Evolutionary conservation across 2,113 vertebrate genomes (phyloP).

Genomic region (Lota lota): DNA sequence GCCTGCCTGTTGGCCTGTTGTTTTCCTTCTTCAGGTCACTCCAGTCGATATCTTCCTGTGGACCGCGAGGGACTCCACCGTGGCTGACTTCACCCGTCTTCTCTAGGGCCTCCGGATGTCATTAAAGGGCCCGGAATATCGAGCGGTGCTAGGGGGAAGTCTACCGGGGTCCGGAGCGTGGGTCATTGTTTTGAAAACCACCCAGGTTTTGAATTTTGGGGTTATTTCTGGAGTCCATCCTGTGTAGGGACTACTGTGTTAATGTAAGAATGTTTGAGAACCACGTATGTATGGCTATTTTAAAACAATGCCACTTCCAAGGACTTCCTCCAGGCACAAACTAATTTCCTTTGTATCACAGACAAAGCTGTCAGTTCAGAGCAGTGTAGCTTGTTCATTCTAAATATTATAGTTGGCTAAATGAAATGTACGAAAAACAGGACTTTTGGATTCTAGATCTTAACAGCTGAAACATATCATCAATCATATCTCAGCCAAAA

Average conservation of each 20-base stretch:
- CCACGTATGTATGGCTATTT: conserved; percentile 42
- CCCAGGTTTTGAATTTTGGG: conserved; percentile 37
- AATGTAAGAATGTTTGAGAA: conserved; percentile 50
- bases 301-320: conserved; percentile 63
- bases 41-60: conserved; percentile 66
- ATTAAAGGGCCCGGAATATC: conserved; percentile 66
- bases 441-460: too few species aligned
- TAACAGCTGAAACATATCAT: not conserved
- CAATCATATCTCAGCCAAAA: conserved; percentile 22
- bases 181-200: conserved; percentile 64
- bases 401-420: not conserved
- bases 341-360: conserved; percentile 49
- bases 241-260: conserved; percentile 43
- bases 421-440: not conserved
- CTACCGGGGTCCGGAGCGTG: conserved; percentile 46
- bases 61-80: conserved; percentile 19
- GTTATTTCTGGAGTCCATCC: conserved; percentile 61
- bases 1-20: conserved; percentile 57
- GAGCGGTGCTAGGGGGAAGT: conserved; percentile 55
- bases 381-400: not conserved
- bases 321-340: conserved; percentile 46
- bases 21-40: conserved; percentile 63
- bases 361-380: not conserved
- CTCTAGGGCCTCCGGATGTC: conserved; percentile 55
- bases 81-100: conserved; percentile 43